These are phyloP conservation scores for Yponomeuta evonymella DNA, from an alignment of 2,888 invertebrate species.

Conservation along the genomic window DNA sequence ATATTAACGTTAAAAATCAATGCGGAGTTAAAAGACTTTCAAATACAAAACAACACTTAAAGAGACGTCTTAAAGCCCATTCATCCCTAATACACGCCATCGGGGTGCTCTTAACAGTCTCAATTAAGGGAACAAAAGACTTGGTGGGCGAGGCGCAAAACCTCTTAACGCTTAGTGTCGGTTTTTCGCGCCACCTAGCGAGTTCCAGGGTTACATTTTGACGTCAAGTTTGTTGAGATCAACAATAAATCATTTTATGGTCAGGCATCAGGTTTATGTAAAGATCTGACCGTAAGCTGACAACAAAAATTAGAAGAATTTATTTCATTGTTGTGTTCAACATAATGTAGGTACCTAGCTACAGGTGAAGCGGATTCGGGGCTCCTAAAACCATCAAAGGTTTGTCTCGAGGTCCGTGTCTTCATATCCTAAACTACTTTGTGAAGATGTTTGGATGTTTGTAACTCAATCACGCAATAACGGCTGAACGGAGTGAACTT, in stretches of 20 bases:
- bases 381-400: too few species aligned
- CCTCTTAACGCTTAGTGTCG: conserved; percentile 31
- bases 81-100: background rate
- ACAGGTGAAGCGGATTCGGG: too few species aligned
- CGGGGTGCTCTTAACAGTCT: conserved; percentile 35
- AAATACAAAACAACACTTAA: conserved; percentile 1
- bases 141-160: conserved; percentile 31
- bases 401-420: too few species aligned
- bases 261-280: background rate
- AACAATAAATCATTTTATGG: background rate
- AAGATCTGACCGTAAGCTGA: background rate
- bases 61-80: background rate
- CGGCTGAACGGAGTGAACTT: too few species aligned
- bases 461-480: too few species aligned
- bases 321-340: too few species aligned
- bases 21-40: background rate
- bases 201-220: background rate
- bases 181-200: background rate
- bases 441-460: too few species aligned
- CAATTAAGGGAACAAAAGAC: conserved; percentile 51
- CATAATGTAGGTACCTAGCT: too few species aligned
- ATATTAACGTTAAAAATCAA: background rate
- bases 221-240: background rate
- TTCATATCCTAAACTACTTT: too few species aligned
- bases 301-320: too few species aligned